Evolutionary conservation across 2,113 vertebrate genomes (phyloP).

Genomic region (Pseudorhombus dupliciocellatus): DNA sequence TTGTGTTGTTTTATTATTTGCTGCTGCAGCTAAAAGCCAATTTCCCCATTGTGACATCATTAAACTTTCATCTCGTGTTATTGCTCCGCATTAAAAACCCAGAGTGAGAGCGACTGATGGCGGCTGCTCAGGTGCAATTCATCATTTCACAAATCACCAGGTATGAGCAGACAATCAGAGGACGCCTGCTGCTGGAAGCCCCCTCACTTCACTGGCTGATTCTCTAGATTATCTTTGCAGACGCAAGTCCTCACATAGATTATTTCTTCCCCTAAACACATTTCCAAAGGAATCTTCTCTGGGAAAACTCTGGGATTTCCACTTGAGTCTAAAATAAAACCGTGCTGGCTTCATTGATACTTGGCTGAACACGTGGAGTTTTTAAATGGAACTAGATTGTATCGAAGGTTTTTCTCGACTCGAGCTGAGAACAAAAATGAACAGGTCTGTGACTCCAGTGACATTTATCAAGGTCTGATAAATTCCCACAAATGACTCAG

Average conservation of each 20-base stretch:
- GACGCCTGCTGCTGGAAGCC: constrained; percentile 24
- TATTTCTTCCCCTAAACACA: too few species aligned
- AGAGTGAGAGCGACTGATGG: not conserved
- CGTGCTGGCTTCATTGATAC: not conserved
- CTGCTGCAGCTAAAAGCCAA: not conserved
- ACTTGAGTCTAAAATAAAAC: not conserved
- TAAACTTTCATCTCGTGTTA: constrained; percentile 42
- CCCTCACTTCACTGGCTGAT: constrained; percentile 20
- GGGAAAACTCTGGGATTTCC: not conserved
- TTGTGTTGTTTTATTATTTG: not conserved
- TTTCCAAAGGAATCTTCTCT: not conserved
- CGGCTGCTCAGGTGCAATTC: constrained; percentile 21
- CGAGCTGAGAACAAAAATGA: too few species aligned
- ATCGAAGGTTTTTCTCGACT: too few species aligned
- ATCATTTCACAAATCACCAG: constrained; percentile 17
- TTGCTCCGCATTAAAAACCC: constrained; percentile 6
- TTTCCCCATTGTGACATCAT: constrained; percentile 44
- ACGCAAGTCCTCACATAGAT: not conserved
- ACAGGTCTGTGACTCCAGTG: too few species aligned
- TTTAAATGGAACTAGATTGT: too few species aligned
- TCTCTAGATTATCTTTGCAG: constrained; percentile 12
- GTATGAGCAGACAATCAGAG: constrained; percentile 17
- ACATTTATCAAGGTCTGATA: too few species aligned
- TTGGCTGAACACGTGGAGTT: too few species aligned
- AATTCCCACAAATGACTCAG: too few species aligned